phyloP scores from a whole-genome alignment of 2,113 vertebrate species.

The Boulengerochromis microlepis region DNA sequence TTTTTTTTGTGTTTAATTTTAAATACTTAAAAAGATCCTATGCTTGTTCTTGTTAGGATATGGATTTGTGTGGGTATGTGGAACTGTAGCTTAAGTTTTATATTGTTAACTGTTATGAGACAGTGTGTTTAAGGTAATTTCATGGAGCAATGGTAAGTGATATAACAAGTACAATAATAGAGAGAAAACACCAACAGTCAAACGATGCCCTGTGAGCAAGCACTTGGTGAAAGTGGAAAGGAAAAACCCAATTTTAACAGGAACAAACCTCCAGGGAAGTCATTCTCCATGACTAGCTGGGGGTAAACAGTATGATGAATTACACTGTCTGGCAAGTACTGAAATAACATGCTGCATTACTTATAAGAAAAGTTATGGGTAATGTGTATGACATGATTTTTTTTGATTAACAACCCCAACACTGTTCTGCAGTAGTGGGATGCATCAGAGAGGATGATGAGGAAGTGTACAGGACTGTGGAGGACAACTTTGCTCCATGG shows the following conservation, averaged over 20 bases:
- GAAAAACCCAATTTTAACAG: neutral
- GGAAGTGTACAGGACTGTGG: neutral
- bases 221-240: neutral
- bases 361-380: neutral
- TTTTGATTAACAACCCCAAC: neutral
- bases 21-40: neutral
- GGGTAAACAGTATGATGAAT: neutral
- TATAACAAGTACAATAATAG: neutral
- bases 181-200: neutral
- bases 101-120: neutral
- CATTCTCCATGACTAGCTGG: fast-evolving
- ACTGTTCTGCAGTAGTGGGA: neutral
- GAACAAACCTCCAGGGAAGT: neutral
- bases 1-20: neutral
- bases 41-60: neutral
- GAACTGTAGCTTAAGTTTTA: neutral
- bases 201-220: fast-evolving
- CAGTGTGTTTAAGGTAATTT: neutral
- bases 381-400: neutral
- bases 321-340: neutral
- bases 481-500: neutral
- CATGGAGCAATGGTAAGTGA: neutral
- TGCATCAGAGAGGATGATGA: neutral
- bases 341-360: neutral
- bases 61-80: neutral